A percentile compares a stretch with the other conserved stretches of the same genome.
Evolutionary conservation across 2,113 vertebrate genomes (phyloP).

Genomic region (Phylloscopus whistleri): DNA sequence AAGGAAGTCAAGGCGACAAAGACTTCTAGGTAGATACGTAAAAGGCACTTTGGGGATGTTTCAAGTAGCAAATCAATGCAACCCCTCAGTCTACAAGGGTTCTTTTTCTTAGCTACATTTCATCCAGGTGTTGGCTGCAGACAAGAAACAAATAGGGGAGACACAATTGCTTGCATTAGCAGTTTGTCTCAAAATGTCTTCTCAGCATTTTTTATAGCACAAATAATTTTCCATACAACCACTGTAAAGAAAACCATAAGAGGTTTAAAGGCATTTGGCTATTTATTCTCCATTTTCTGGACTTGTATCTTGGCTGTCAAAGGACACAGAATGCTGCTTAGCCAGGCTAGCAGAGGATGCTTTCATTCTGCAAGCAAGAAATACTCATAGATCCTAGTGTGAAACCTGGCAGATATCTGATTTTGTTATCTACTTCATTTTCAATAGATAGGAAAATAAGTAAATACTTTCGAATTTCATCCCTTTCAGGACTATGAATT

Average conservation of each 20-base stretch:
- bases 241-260: not conserved
- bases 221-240: not conserved
- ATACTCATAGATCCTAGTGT: not conserved
- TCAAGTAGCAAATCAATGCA: not conserved
- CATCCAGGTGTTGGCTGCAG: not conserved
- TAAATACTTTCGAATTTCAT: not conserved
- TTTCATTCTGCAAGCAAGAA: not conserved
- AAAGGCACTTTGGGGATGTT: not conserved
- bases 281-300: not conserved
- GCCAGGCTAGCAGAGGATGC: not conserved
- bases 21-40: not conserved
- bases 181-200: not conserved
- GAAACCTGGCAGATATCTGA: not conserved
- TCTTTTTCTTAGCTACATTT: not conserved
- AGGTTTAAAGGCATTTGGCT: not conserved
- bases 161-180: not conserved
- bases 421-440: not conserved
- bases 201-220: not conserved
- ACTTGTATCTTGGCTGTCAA: not conserved
- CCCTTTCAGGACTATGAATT: not conserved
- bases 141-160: not conserved
- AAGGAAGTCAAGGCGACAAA: not conserved
- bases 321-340: not conserved
- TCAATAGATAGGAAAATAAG: not conserved
- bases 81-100: not conserved